A percentile compares a stretch with the other conserved stretches of the same genome.
These are phyloP conservation scores for Caenorhabditis angaria DNA, from an alignment of 2,888 invertebrate genomes.

Conservation along the genomic window DNA sequence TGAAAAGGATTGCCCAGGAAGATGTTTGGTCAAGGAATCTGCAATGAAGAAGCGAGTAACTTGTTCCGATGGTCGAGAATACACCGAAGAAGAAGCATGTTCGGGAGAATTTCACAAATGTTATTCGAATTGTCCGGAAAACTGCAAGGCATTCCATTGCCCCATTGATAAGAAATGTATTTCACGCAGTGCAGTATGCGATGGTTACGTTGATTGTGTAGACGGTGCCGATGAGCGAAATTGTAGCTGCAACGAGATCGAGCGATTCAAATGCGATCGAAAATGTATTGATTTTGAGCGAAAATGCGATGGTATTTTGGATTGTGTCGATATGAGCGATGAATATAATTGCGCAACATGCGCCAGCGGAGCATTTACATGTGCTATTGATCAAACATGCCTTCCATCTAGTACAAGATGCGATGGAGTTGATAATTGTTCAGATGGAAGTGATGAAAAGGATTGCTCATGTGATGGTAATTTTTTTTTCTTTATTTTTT, in stretches of 20 bases:
- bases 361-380: constrained; percentile 42
- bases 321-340: constrained; percentile 59
- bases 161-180: constrained; percentile 51
- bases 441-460: constrained; percentile 61
- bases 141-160: constrained; percentile 58
- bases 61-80: constrained; percentile 34
- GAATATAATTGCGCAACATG: constrained; percentile 56
- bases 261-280: constrained; percentile 39
- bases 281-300: constrained; percentile 42
- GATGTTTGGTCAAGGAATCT: constrained; percentile 35
- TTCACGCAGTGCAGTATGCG: constrained; percentile 53
- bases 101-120: constrained; percentile 48
- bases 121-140: constrained; percentile 24
- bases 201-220: constrained; percentile 56
- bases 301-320: constrained; percentile 55
- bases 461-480: constrained; percentile 61
- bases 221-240: constrained; percentile 57
- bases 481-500: no score
- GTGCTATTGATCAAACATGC: constrained; percentile 53
- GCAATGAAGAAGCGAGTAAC: constrained; percentile 17
- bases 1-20: constrained; percentile 63
- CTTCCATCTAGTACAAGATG: constrained; percentile 52
- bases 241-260: constrained; percentile 45
- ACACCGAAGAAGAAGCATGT: constrained; percentile 57
- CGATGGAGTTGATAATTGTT: constrained; percentile 59